Conservation (phyloP, 2,797 vertebrate species). For the Channallabes apus region DNA sequence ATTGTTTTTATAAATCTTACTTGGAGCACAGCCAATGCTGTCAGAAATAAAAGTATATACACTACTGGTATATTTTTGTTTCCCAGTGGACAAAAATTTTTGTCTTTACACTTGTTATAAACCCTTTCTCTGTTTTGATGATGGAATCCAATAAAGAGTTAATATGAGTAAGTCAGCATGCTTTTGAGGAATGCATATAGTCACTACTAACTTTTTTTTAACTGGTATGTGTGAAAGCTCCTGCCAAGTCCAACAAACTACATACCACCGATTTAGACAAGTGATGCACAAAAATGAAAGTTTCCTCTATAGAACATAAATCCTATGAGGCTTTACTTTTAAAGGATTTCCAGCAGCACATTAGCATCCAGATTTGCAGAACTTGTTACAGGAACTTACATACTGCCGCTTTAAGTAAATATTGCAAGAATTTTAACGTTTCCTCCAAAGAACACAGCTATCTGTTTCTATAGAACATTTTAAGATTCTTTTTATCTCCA, state of each 20-base stretch:
- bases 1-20: not conserved
- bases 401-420: not conserved
- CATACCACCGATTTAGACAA: not conserved
- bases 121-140: too few relatives aligned
- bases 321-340: not conserved
- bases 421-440: not conserved
- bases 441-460: not conserved
- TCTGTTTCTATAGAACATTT: too few relatives aligned
- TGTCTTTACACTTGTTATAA: too few relatives aligned
- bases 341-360: not conserved
- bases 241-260: not conserved
- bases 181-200: not conserved
- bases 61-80: not conserved
- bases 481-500: too few relatives aligned
- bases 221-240: not conserved
- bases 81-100: not conserved
- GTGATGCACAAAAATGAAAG: not conserved
- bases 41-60: not conserved
- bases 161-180: not conserved
- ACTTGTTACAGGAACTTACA: not conserved
- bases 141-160: not conserved
- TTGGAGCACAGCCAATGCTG: not conserved
- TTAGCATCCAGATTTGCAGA: not conserved
- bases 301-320: not conserved
- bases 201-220: not conserved